Evolutionary conservation across 2,113 vertebrate genomes (phyloP), one percentile per base, ranked within the genome.

Genomic region (Cottus gobio): DNA sequence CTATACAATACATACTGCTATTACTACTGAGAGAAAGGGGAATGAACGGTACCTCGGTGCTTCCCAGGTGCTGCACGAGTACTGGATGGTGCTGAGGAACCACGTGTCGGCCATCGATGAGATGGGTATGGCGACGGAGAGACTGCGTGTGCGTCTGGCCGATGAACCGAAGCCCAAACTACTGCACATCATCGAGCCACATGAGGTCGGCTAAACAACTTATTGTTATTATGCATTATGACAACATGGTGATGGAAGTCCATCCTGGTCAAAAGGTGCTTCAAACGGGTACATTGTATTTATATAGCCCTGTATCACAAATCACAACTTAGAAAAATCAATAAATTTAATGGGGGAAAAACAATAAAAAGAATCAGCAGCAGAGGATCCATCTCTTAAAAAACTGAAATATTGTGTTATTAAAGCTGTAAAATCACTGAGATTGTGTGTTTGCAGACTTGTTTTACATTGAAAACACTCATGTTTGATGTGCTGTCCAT

Each of bases 21-120:
- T 16, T 42, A 54, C 7, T 30, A 34, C 30, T 7, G 6, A 57
- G 13, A 48, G 26, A 30, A 28, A 22, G 1, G 26, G 10, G 2
- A 60, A 7, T 65, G 15, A 80, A 20, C 12, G 26, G 31, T n/a
- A 2, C 3, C 1, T 37, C 2, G 63, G 8, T 76, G 9, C 20
- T 34, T 9, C n/a, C 9, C 77, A 99, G 98, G 92, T 99, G 67
- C 94, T 99, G 85, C 97, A 99, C 26, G 98, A 99, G 90, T 99
- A 99, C 84, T 99, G 98, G 98, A 99, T 99, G 97, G 96, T 97
- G 2, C 94, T 99, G 58, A 94, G 98, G 75, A 96, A 99, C 83
- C 97, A 98, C 0, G 97, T 99, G 20, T 99, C 98, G 24, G 97
- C 98, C 84, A 96, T 98, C 42, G 98, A 99, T 85, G 98, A 99